These are phyloP conservation scores for Polymixis lichenea DNA, from an alignment of 2,888 invertebrate genomes.

Conservation along the genomic window DNA sequence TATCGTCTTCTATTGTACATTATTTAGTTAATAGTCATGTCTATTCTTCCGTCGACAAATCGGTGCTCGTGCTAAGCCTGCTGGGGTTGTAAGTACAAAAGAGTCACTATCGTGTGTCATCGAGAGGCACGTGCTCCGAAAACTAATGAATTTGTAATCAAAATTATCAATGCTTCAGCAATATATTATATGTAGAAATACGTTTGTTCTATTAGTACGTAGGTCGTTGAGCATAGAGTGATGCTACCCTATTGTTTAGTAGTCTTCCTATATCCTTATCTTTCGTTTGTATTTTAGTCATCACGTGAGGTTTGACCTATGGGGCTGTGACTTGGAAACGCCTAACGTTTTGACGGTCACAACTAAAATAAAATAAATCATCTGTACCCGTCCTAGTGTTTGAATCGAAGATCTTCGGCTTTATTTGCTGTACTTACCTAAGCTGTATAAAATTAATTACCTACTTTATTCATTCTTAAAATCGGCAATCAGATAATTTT, in stretches of 20 bases:
- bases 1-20: too few species aligned
- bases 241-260: slow-evolving; percentile 33
- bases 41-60: too few species aligned
- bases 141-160: slow-evolving; percentile 73
- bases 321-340: not conserved
- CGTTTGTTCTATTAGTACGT: slow-evolving; percentile 2
- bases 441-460: not conserved
- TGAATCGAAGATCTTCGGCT: not conserved
- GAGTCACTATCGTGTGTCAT: slow-evolving; percentile 63
- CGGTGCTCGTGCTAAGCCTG: too few species aligned
- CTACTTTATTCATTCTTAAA: not conserved
- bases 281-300: slow-evolving; percentile 17
- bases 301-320: slow-evolving; percentile 16
- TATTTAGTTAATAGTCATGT: too few species aligned
- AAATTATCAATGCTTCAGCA: slow-evolving; percentile 57
- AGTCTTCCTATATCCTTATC: slow-evolving; percentile 48
- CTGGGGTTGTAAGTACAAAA: slow-evolving; percentile 50
- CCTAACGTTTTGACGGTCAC: not conserved
- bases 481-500: not conserved
- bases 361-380: not conserved
- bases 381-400: not conserved
- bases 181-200: slow-evolving; percentile 7
- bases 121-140: slow-evolving; percentile 74
- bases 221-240: slow-evolving; percentile 7
- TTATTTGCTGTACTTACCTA: not conserved